Evolutionary conservation across 2,113 vertebrate genomes (phyloP), one percentile per base, ranked within the genome.

Genomic region (Oxygymnocypris stewartii): DNA sequence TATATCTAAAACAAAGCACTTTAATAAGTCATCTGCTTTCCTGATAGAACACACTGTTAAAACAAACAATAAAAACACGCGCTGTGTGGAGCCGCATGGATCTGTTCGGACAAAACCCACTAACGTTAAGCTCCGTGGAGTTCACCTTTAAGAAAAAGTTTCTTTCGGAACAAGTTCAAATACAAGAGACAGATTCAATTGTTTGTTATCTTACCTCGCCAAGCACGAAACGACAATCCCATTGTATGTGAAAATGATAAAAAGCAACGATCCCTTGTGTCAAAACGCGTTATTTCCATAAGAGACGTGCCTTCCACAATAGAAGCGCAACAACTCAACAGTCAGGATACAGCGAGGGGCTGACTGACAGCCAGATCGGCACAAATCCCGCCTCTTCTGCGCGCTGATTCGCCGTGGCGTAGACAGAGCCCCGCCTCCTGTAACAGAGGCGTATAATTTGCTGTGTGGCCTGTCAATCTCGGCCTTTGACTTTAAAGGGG

Each of bases 401-500:
- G 35, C 42, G 57, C 42, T 65, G 74, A 88, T 90, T 91, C 14
- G 90, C 23, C 51, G 13, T 25, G 16, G 5, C 8, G 47, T 25
- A 25, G 40, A 18, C 1, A 28, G 13, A 79, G 16, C 54, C 83
- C 73, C 65, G 7, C 75, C 75, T 57, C 5, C 57, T 42, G 10
- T 47, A 4, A 79, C 6, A 74, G 8, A 35, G 10, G 5, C 57
- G 13, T 35, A 61, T 61, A 2, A 83, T 31, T 88, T 65, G 88
- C 77, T 73, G 14, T n/a, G 25, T 44, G 13, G 25, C n/a, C 61
- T 65, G 85, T 85, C 90, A 84, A 85, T 89, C 87, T 77, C 11
- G 74, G 12, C 28, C 35, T 77, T 31, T 82, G 31, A 57, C n/a
- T 31, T 61, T n/a, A 78, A 75, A 40, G 49, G 49, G 31, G 13